Base-by-base conservation (phyloP, 2,113 vertebrate genomes). In the Cheirogaleus medius region DNA sequence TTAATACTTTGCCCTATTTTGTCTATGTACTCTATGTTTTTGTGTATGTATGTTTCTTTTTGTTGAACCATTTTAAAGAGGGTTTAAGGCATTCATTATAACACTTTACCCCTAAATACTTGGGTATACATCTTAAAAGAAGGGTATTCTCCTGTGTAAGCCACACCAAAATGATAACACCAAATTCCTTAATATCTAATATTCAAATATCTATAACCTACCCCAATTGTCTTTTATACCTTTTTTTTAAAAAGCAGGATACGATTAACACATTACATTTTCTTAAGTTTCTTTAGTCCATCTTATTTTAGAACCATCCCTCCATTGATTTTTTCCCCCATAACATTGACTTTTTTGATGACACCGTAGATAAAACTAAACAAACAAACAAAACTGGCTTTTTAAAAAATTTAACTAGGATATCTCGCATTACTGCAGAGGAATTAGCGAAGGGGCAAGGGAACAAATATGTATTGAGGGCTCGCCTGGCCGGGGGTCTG, bases 331-430 rank as follows among this genome's bases (percentile, higher is more conserved):
- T 58, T 58, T 32, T 14, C 2, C 21, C 13, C 9, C 27, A n/a
- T 18, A 8, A 60, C 49, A 58, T 37, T 85, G 77, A 68, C 56
- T 60, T 63, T 87, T 77, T 83, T 47, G 12, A 74, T n/a, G 73
- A 83, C 23, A 39, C 9, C 29, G 83, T 83, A 68, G 12, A 87
- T 81, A 93, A 44, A 94, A 58, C 14, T n/a, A 80, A 85, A 60
- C 34, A 66, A 85, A 58, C 39, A 73, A 49, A 64, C 37, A 58
- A 68, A 77, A 63, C 6, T 56, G n/a, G n/a, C 15, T 39, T 66
- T 66, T 63, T 63, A 5, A 54, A 54, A 54, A 54, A 54, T 25
- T 29, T 63, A 60, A 27, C 58, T 60, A 54, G 23, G 13, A 1
- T 6, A 44, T 32, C 81, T 83, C 21, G 29, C 63, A 18, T 87